phyloP scores from a whole-genome alignment of 2,797 vertebrate genomes.

The Chrosomus eos region DNA sequence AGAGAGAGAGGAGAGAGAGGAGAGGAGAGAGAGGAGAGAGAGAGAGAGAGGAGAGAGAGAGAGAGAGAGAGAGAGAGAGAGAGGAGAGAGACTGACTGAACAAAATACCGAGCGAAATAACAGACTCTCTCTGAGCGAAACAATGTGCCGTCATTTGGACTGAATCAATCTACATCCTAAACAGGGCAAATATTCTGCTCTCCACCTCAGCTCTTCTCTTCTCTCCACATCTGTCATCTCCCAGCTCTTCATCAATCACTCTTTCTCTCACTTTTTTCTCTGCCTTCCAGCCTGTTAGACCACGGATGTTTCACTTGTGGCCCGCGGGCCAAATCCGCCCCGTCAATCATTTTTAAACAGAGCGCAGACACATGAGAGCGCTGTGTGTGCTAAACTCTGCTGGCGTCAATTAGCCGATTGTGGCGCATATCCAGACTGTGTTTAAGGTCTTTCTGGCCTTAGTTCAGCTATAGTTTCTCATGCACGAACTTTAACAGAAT shows the following conservation, averaged over 20 bases:
- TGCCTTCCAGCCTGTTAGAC: conserved; percentile 25
- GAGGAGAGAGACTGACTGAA: too few species aligned
- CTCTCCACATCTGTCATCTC: conserved; percentile 30
- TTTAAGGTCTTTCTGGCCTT: not conserved
- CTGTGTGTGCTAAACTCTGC: not conserved
- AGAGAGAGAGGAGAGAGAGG: too few species aligned
- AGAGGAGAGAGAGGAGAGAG: too few species aligned
- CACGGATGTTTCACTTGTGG: not conserved
- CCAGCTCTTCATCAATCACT: conserved; percentile 29
- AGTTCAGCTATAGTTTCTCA: not conserved
- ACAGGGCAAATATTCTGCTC: conserved; percentile 31
- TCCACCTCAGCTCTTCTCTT: conserved; percentile 33
- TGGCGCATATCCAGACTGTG: too few species aligned
- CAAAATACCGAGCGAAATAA: conserved; percentile 50
- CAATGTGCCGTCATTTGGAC: conserved; percentile 68
- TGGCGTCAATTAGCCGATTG: not conserved
- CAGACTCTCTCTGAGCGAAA: conserved; percentile 58
- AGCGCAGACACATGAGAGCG: not conserved
- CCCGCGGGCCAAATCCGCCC: not conserved
- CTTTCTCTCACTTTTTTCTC: conserved; percentile 13
- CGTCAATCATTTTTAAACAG: conserved; percentile 3
- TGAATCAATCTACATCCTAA: conserved; percentile 70
- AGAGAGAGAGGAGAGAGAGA: too few species aligned
- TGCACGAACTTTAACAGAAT: not conserved
- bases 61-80: too few species aligned